Base-by-base conservation (phyloP, 2,888 invertebrate genomes). In the Hypsopygia costalis region DNA sequence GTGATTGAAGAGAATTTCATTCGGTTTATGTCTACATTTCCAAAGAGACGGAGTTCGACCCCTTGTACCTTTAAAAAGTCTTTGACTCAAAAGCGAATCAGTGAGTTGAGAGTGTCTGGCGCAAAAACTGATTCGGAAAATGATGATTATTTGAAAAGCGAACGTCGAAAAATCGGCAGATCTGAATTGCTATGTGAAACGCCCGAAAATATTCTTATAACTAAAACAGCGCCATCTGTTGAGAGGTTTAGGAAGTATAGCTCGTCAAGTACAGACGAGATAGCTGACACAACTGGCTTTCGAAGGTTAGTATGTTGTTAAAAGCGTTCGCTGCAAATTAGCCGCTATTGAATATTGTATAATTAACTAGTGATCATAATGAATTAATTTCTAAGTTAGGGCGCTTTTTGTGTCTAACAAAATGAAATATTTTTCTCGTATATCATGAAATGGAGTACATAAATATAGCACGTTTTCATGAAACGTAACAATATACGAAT, bases 181-280 rank as follows among this genome's bases (percentile, higher is more conserved):
- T 2, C 2, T 4, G 16, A 16, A 4, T 16, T 82, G 0, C 50
- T 86, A 0, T 81, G 81, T 32, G 69, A 69, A 1, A 77, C 81
- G 0, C 75, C 79, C 0, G 78, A 81, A 2, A 81, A 75, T 62
- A 65, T 86, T 3, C 51, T 81, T 6, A 83, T 87, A 22, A 80
- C 77, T 0, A 82, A 81, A 40, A 87, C 87, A 47, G 81, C 86
- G 64, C 87, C 88, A 44, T 87, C 86, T 64, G 47, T 69, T 1
- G 86, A 83, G 47, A 51, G 62, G 1, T 75, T 81, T 3, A 44
- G 74, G 43, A 65, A 56, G 11, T 76, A 74, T 41, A 75, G 64
- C n/a, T 72, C 69, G 3, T 66, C 82, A 0, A 72, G 83, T 0
- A 72, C 70, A 1, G 79, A 79, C 27, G 78, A 73, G 5, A 58